Base-by-base conservation (phyloP, 2,797 vertebrate species). In the Gobionotothen gibberifrons region DNA sequence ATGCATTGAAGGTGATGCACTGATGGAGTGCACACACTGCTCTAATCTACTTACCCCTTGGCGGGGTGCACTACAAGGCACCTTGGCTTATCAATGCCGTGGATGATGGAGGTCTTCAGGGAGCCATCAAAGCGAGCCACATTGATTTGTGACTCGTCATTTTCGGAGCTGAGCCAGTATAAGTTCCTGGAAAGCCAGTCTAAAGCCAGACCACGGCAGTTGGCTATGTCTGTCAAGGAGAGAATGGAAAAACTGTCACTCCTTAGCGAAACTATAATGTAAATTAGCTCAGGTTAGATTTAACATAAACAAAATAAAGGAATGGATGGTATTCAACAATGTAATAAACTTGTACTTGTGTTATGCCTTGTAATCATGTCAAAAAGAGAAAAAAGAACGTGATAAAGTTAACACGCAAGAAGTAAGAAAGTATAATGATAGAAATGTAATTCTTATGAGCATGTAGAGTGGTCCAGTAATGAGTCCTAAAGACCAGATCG, bases 121-220 rank as follows among this genome's bases (percentile, higher is more conserved):
- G 98, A 99, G 21, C 98, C 98, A 52, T 99, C 97, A 86, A 99
- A 95, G 82, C 95, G 96, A 71, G 98, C 98, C 85, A 97, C 97
- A 53, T 99, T 99, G 93, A 99, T 98, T 93, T 99, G 98, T 0
- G 97, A 98, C 95, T 99, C 98, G 86, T 99, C 98, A 84, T 97
- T 98, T 91, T 99, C 98, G 3, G 97, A 98, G 87, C 98, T 99
- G 89, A 99, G 97, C 98, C 98, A 99, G 88, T 99, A 99, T 83
- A 99, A 95, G 93, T 99, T 99, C 83, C 96, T 96, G 19, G 98
- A 99, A 85, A 99, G 92, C 98, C 98, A 99, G 84, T 99, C 98
- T 79, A 99, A 95, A 58, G 98, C 97, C 79, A 99, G 93, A 74
- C 98, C 96, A 57, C 97, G 96, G 89, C 98, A 98, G 92, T 97